These are phyloP conservation scores for Hozukius guyotensis DNA, from an alignment of 2,797 vertebrate genomes.

Conservation along the genomic window DNA sequence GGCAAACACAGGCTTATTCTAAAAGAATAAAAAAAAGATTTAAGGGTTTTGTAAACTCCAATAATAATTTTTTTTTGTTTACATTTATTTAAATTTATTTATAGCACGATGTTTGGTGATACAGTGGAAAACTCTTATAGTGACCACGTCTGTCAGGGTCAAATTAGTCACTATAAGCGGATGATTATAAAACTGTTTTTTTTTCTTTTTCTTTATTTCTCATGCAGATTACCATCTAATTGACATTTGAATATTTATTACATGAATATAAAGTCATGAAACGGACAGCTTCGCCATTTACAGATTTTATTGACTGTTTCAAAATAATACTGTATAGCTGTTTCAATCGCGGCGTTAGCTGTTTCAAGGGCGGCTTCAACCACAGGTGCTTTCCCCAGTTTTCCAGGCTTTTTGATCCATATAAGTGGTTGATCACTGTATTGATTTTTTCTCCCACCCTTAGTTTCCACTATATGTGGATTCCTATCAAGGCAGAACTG, in stretches of 20 bases:
- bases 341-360: not conserved
- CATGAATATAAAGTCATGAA: not conserved
- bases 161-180: too few relatives aligned
- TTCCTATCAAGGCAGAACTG: not conserved
- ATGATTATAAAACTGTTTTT: too few relatives aligned
- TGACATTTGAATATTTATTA: too few relatives aligned
- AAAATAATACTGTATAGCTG: not conserved
- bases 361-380: not conserved
- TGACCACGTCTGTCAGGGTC: too few relatives aligned
- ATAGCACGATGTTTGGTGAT: not conserved
- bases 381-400: not conserved
- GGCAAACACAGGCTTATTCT: not conserved
- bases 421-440: too few relatives aligned
- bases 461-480: not conserved
- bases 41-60: not conserved
- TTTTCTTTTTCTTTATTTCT: not conserved
- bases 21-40: not conserved
- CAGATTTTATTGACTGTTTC: not conserved
- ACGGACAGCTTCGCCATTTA: not conserved
- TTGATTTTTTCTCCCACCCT: too few relatives aligned
- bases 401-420: too few relatives aligned
- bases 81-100: not conserved
- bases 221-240: not conserved
- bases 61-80: not conserved
- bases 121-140: not conserved